phyloP scores from a whole-genome alignment of 2,888 invertebrate species.

The Cataglyphis cursor region DNA sequence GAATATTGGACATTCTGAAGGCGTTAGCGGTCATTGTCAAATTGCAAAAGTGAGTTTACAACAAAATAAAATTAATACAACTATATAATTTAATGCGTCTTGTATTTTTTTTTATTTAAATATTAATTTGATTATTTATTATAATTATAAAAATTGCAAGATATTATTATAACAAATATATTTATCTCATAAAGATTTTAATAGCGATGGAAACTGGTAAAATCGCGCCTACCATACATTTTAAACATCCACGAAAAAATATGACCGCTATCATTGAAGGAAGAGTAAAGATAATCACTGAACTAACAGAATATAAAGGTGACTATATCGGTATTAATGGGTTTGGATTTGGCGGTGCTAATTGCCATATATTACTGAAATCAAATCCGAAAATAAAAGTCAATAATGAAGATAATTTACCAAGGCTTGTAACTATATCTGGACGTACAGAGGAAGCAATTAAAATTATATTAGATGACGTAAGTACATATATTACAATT shows the following conservation, averaged over 20 bases:
- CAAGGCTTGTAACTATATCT: slow-evolving; percentile 91
- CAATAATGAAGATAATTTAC: slow-evolving; percentile 89
- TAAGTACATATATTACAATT: slow-evolving; percentile 84
- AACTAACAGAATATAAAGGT: slow-evolving; percentile 64
- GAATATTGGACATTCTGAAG: slow-evolving; percentile 62
- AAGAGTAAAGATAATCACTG: slow-evolving; percentile 59
- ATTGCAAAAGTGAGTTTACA: slow-evolving; percentile 62
- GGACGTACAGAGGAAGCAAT: slow-evolving; percentile 93
- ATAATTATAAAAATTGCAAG: neutral
- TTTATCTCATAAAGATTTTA: slow-evolving; percentile 58
- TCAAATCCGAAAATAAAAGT: slow-evolving; percentile 59
- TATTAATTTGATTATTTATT: neutral
- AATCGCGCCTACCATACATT: slow-evolving; percentile 89
- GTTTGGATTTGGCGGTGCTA: slow-evolving; percentile 54
- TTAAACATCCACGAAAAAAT: slow-evolving; percentile 82
- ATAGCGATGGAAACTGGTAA: slow-evolving; percentile 76
- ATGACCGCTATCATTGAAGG: slow-evolving; percentile 62
- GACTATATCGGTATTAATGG: slow-evolving; percentile 80
- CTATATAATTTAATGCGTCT: neutral
- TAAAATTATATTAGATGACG: slow-evolving; percentile 89
- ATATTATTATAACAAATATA: neutral
- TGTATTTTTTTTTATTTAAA: neutral
- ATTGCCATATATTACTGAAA: slow-evolving; percentile 62
- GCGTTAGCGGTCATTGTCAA: slow-evolving; percentile 43
- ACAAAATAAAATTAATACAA: neutral